Percentiles rank a stretch among this genome's conserved stretches.
phyloP scores from a whole-genome alignment of 2,888 invertebrate genomes.

The Gastracanthus pulcherrimus region DNA sequence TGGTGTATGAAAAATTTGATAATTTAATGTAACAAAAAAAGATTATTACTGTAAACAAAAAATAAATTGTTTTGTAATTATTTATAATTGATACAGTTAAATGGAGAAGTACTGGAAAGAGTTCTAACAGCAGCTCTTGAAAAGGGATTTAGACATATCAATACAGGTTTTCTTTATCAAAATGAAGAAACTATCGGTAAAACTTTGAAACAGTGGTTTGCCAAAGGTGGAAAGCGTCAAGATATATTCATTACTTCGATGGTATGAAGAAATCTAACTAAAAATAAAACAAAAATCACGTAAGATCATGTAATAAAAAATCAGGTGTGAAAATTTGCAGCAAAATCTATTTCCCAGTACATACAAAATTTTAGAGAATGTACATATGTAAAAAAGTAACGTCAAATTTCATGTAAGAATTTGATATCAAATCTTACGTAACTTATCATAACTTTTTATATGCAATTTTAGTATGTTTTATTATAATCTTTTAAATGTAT shows the following conservation, averaged over 20 bases:
- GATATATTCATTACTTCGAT: constrained; percentile 90
- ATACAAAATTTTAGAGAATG: no score
- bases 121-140: constrained; percentile 83
- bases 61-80: not conserved
- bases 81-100: not conserved
- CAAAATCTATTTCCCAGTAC: no score
- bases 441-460: no score
- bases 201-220: constrained; percentile 83
- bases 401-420: no score
- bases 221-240: constrained; percentile 82
- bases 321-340: no score
- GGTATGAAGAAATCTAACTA: constrained; percentile 75
- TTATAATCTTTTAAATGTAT: not conserved
- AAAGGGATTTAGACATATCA: constrained; percentile 86
- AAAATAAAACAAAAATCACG: not conserved
- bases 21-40: not conserved
- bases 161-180: constrained; percentile 88
- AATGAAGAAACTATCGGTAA: constrained; percentile 88
- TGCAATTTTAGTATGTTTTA: no score
- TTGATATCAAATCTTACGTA: no score
- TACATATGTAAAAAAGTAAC: no score
- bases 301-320: no score
- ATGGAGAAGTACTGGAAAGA: constrained; percentile 80
- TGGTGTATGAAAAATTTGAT: not conserved
- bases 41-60: not conserved